phyloP scores from a whole-genome alignment of 2,797 vertebrate genomes.

The Pipistrellus nathusii region DNA sequence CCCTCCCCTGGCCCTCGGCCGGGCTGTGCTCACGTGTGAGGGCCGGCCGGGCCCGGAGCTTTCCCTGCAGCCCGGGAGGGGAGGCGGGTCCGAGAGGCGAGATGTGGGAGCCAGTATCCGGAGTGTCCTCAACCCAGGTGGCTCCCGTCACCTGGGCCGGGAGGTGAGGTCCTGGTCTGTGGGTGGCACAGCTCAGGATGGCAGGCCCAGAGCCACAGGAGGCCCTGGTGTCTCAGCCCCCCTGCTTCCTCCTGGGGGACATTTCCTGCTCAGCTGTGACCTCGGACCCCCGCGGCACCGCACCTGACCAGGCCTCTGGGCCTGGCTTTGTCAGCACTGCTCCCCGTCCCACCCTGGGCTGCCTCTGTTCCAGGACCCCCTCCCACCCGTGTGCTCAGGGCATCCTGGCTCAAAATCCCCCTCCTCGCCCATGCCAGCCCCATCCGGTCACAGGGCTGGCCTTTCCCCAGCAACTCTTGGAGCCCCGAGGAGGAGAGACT shows the following conservation, averaged over 20 bases:
- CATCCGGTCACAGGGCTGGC: too few species aligned
- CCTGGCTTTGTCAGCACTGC: neutral
- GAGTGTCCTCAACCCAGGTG: neutral
- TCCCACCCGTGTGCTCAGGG: accelerated
- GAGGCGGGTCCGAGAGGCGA: too few species aligned
- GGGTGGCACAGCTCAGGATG: neutral
- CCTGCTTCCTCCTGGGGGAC: too few species aligned
- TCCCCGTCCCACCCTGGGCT: accelerated
- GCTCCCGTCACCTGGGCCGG: neutral
- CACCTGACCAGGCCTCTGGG: neutral
- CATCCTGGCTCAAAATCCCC: neutral
- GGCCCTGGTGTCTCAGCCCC: neutral
- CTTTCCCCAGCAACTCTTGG: neutral
- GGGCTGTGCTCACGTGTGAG: accelerated
- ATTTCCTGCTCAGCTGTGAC: neutral
- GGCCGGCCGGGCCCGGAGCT: neutral
- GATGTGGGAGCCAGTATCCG: accelerated
- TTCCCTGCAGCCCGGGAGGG: accelerated
- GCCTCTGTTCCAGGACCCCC: neutral
- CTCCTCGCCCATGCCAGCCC: neutral
- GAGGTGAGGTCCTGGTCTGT: neutral
- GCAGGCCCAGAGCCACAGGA: neutral
- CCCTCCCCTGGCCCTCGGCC: accelerated
- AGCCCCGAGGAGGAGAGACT: neutral
- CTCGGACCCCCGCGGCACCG: neutral